Evolutionary conservation across 2,797 vertebrate species (phyloP), one percentile per base, ranked within the genome.

Genomic region (Sebastes melanostomus): DNA sequence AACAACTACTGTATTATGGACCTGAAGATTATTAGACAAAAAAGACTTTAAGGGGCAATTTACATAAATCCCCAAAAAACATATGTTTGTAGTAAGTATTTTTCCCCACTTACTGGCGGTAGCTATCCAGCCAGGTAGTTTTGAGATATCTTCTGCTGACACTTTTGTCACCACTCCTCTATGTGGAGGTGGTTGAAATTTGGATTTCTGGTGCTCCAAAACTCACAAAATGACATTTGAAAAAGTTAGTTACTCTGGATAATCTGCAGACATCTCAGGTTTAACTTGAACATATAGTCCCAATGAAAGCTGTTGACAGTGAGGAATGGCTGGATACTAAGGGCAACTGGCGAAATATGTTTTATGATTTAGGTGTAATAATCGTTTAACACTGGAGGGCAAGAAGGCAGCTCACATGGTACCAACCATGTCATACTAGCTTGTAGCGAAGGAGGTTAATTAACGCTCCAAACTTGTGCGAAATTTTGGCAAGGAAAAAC

Each of bases 211-310:
- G 46, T 50, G 46, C 46, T 50, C 46, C 1, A 2, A 50, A 50
- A 20, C 46, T 50, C 30, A 20, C 32, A 68, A 61, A 74, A 74
- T 68, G 13, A 42, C 13, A 60, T 79, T 79, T 72, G 55, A 59
- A 54, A 72, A 78, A 34, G 34, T 66, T n/a, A 2, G 12, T 10
- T 63, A 32, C 42, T 52, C 20, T 30, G 24, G 8, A 66, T 46
- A 16, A 59, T 59, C 34, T 56, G 8, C 14, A 56, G 50, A 70
- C 13, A 5, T 36, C 32, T 24, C 58, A 50, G 46, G 0, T 27
- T 59, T 18, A 59, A 29, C 56, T 27, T 11, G 27, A 34, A 75
- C 46, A 70, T 20, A 75, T 14, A 42, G 12, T 27, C 52, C 24
- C 29, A 34, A 0, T 29, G 18, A 56, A 73, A 62, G 69, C 50